A percentile compares a stretch with the other conserved stretches of the same genome.
phyloP scores from a whole-genome alignment of 2,888 invertebrate genomes.

The Pristionchus exspectatus region DNA sequence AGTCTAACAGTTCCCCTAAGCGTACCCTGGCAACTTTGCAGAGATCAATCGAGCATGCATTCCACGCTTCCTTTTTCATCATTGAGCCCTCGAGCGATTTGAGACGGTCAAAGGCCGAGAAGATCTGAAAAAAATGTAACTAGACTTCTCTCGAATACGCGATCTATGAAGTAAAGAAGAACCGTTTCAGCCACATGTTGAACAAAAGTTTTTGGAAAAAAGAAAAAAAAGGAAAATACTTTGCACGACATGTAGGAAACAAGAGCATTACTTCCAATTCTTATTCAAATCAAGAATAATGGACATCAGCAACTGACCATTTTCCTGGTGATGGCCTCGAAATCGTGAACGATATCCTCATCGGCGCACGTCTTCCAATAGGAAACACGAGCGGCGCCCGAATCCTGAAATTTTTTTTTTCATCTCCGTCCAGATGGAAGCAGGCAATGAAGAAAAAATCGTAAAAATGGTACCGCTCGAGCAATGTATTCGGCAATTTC shows the following conservation, averaged over 20 bases:
- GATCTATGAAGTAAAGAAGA: no score
- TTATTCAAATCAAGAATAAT: no score
- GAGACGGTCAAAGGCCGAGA: constrained; percentile 70
- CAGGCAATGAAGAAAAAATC: background rate
- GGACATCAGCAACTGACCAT: constrained; percentile 57
- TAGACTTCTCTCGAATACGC: no score
- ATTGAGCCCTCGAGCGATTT: constrained; percentile 62
- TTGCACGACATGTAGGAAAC: no score
- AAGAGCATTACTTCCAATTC: no score
- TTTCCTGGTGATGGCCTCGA: constrained; percentile 73
- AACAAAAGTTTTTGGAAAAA: no score
- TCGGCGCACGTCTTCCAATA: constrained; percentile 60
- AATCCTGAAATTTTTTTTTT: background rate
- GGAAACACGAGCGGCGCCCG: constrained; percentile 41
- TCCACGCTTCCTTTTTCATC: constrained; percentile 90
- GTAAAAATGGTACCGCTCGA: background rate
- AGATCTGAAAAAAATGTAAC: constrained; percentile 59
- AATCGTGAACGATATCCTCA: constrained; percentile 67
- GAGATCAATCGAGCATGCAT: constrained; percentile 89
- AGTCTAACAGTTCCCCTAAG: no score
- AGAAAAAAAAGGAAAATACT: no score
- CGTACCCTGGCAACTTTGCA: constrained; percentile 88
- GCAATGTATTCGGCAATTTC: constrained; percentile 69
- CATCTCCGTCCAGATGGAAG: no score
- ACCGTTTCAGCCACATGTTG: no score